Conservation (phyloP, 2,113 vertebrate genomes). For the Erpornis zantholeuca region DNA sequence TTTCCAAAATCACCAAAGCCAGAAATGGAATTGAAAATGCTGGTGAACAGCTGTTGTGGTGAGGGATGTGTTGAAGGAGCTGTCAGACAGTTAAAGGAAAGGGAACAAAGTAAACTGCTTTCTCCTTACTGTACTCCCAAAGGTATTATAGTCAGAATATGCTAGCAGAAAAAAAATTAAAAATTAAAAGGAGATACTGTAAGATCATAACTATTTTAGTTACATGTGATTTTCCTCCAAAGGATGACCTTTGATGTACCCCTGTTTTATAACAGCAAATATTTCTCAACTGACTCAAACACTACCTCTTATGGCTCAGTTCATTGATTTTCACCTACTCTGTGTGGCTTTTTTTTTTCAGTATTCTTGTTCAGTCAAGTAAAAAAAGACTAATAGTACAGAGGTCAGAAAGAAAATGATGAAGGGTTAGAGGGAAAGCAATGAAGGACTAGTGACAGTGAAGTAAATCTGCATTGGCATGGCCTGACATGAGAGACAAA, state of each 20-base stretch:
- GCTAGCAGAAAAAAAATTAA: slow-evolving; percentile 12
- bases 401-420: not conserved
- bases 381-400: not conserved
- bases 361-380: slow-evolving; percentile 6
- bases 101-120: not conserved
- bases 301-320: not conserved
- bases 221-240: slow-evolving; percentile 23
- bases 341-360: not conserved
- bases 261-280: slow-evolving; percentile 32
- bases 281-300: not conserved
- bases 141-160: not conserved
- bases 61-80: not conserved
- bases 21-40: not conserved
- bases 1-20: not conserved
- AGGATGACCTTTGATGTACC: not conserved
- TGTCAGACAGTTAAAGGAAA: not conserved
- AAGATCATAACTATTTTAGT: slow-evolving; percentile 39
- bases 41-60: not conserved
- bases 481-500: not conserved
- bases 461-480: not conserved
- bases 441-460: not conserved
- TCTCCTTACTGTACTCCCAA: not conserved
- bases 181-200: slow-evolving; percentile 29
- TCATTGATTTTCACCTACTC: slow-evolving; percentile 15
- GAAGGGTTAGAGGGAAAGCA: not conserved